Evolutionary conservation across 1,140 invertebrate species (phyloP).

Genomic region (Rhopalosiphum maidis): DNA sequence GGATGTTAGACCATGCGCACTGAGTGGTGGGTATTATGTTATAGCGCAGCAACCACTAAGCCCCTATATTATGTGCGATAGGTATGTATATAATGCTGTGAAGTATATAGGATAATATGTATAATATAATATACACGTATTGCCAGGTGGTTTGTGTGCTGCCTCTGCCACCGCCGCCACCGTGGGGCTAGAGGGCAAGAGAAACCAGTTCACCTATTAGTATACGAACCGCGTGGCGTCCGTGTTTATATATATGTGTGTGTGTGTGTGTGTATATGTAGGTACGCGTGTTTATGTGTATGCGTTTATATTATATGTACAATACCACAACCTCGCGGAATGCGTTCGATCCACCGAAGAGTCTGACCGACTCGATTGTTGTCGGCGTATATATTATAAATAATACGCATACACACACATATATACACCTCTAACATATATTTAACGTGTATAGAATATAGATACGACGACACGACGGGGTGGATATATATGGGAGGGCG

Average conservation of each 20-base stretch:
- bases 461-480: background rate
- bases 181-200: conserved; percentile 26
- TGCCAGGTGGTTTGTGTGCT: conserved; percentile 34
- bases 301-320: background rate
- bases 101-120: background rate
- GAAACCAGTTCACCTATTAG: conserved; percentile 55
- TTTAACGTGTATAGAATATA: background rate
- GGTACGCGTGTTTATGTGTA: background rate
- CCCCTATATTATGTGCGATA: background rate
- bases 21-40: background rate
- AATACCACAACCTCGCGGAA: background rate
- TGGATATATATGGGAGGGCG: background rate
- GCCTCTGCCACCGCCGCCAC: background rate
- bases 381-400: conserved; percentile 1
- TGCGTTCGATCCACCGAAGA: background rate
- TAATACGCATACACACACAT: background rate
- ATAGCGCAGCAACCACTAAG: background rate
- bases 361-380: background rate
- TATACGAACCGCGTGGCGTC: background rate
- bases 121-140: background rate
- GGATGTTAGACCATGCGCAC: conserved; percentile 19
- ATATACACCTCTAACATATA: background rate
- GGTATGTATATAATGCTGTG: background rate
- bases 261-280: background rate
- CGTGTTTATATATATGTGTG: background rate